Evolutionary conservation across 2,113 vertebrate genomes (phyloP).

Genomic region (Okapia johnstoni): DNA sequence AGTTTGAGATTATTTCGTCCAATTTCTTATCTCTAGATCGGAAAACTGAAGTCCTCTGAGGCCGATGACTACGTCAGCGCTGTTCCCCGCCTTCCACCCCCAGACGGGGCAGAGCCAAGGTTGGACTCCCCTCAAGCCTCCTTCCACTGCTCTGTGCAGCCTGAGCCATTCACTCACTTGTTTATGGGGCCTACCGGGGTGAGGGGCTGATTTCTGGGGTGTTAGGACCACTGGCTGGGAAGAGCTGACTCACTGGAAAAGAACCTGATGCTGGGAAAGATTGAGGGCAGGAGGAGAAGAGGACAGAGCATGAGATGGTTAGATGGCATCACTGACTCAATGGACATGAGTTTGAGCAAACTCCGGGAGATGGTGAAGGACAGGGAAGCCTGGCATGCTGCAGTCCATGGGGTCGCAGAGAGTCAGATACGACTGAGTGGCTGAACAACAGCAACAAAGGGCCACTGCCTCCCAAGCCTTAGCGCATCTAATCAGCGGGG

Average conservation of each 20-base stretch:
- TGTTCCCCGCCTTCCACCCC: not conserved
- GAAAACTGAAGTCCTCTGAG: not conserved
- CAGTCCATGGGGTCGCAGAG: not conserved
- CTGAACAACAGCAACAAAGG: not conserved
- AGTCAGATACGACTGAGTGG: not conserved
- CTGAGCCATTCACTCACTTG: not conserved
- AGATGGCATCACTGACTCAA: not conserved
- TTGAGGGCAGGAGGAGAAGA: not conserved
- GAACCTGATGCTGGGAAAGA: not conserved
- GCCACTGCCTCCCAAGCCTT: not conserved
- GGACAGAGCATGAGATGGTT: not conserved
- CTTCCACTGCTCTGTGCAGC: not conserved
- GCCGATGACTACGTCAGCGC: not conserved
- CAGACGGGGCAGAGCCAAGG: not conserved
- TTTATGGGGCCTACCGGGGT: not conserved
- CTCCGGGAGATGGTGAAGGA: not conserved
- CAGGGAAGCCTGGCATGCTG: not conserved
- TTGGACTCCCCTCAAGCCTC: not conserved
- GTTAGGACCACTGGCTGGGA: not conserved
- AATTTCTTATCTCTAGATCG: not conserved
- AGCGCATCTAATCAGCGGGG: not conserved
- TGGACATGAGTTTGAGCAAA: not conserved
- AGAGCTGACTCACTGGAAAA: not conserved
- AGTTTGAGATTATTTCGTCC: not conserved
- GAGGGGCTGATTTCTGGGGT: not conserved